Percentiles rank a stretch among this genome's conserved stretches.
These are phyloP conservation scores for Drosophila prolongata DNA, from an alignment of 2,888 invertebrate genomes.

Conservation along the genomic window DNA sequence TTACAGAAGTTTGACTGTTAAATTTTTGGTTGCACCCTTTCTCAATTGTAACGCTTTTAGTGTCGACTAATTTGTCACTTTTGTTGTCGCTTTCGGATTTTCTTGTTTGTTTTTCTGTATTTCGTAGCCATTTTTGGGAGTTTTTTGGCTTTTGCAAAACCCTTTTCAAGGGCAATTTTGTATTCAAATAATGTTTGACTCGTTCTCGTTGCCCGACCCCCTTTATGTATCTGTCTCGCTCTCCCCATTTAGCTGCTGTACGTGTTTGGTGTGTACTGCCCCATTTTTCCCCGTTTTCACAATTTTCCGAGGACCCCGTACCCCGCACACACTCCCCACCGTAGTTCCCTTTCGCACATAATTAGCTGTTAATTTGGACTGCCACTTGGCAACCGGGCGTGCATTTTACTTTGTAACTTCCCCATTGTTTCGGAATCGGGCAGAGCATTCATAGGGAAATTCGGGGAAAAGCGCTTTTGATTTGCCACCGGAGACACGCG, in stretches of 20 bases:
- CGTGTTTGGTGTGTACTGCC: constrained; percentile 46
- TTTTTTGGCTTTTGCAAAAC: constrained; percentile 34
- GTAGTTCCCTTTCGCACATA: constrained; percentile 61
- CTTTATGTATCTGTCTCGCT: not conserved
- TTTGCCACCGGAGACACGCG: constrained; percentile 31
- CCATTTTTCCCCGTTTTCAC: constrained; percentile 2
- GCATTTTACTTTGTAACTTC: constrained; percentile 55
- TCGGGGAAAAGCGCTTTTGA: constrained; percentile 13
- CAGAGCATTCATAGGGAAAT: constrained; percentile 18
- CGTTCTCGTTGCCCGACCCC: constrained; percentile 32
- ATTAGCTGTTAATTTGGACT: constrained; percentile 72
- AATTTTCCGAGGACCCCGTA: constrained; percentile 4
- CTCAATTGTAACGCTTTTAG: constrained; percentile 63
- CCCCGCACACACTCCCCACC: constrained; percentile 2
- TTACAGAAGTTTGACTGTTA: constrained; percentile 3
- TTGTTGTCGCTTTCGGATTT: constrained; percentile 56
- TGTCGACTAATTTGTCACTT: constrained; percentile 82
- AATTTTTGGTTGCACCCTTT: constrained; percentile 17
- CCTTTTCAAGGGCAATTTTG: constrained; percentile 75
- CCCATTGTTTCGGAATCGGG: constrained; percentile 17
- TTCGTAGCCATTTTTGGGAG: constrained; percentile 12
- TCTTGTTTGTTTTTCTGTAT: constrained; percentile 21
- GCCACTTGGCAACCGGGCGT: constrained; percentile 54
- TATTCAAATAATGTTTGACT: constrained; percentile 80
- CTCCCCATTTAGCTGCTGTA: constrained; percentile 36